Evolutionary conservation across 2,113 vertebrate species (phyloP), one percentile per base, ranked within the genome.

Genomic region (Aegotheles bennettii): DNA sequence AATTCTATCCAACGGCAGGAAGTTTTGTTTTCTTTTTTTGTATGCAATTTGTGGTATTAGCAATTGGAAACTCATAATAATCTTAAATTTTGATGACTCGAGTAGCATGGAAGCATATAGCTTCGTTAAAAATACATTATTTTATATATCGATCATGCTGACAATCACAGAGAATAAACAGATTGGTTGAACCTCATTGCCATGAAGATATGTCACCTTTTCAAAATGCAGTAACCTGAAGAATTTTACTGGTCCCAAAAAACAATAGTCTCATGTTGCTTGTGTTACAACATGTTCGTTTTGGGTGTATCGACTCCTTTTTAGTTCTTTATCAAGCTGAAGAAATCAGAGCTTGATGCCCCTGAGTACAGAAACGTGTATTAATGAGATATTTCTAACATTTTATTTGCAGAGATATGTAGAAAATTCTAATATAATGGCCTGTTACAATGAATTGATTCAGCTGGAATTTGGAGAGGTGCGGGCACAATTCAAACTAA

Each of bases 391-490:
- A 75, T 83, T 94, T 96, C 48, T 92, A 54, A 84, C 40, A 63
- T 98, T 97, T 89, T 64, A 21, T 95, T 93, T 89, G 18, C 97
- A 99, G 99, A 98, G 99, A 97, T 99, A 99, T 75, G 81, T 99
- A 93, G 99, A 99, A 97, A 99, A 99, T 97, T 97, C 98, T 88
- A 99, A 98, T 92, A 97, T 98, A 97, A 99, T 99, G 99, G 98
- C 99, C 96, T 99, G 99, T 96, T 99, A 99, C 98, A 99, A 99
- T 92, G 99, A 99, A 87, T 98, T 99, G 95, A 98, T 99, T 83
- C 99, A 99, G 98, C 97, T 99, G 97, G 98, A 99, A 95, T 98
- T 98, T 45, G 99, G 99, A 96, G 99, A 99, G 95, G 98, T 99
- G 96, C 98, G 98, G 83, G 98, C 99, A 71, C 99, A 99, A 96